Percentiles rank a stretch among this genome's conserved stretches.
Conservation (phyloP, 2,113 vertebrate genomes). For the Albula glossodonta region DNA sequence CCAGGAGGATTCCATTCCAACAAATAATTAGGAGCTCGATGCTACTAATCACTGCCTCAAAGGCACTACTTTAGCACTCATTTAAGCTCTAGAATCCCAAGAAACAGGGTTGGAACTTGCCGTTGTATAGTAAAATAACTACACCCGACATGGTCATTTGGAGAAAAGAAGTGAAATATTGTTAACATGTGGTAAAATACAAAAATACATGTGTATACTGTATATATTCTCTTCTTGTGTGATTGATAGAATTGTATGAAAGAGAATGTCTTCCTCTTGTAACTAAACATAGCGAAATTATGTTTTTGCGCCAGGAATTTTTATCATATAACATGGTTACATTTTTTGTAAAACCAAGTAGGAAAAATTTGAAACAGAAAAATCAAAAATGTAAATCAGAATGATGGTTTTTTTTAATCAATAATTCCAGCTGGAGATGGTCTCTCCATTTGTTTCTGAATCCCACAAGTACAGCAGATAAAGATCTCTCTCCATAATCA, state of each 20-base stretch:
- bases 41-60: not conserved
- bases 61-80: not conserved
- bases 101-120: not conserved
- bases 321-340: too few species aligned
- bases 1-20: not conserved
- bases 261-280: too few species aligned
- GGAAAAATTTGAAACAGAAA: not conserved
- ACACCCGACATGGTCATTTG: not conserved
- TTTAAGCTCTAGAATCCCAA: not conserved
- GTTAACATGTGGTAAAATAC: too few species aligned
- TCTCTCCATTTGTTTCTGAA: not conserved
- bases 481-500: not conserved
- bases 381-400: not conserved
- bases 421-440: not conserved
- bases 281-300: too few species aligned
- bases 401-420: too few species aligned
- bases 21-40: not conserved
- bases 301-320: too few species aligned
- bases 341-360: not conserved
- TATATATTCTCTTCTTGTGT: too few species aligned
- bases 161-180: too few species aligned
- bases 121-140: not conserved
- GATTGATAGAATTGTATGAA: too few species aligned
- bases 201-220: too few species aligned
- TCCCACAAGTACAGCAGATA: not conserved